Evolutionary conservation across 1,140 invertebrate species (phyloP).

Genomic region (Eriocheir sinensis): DNA sequence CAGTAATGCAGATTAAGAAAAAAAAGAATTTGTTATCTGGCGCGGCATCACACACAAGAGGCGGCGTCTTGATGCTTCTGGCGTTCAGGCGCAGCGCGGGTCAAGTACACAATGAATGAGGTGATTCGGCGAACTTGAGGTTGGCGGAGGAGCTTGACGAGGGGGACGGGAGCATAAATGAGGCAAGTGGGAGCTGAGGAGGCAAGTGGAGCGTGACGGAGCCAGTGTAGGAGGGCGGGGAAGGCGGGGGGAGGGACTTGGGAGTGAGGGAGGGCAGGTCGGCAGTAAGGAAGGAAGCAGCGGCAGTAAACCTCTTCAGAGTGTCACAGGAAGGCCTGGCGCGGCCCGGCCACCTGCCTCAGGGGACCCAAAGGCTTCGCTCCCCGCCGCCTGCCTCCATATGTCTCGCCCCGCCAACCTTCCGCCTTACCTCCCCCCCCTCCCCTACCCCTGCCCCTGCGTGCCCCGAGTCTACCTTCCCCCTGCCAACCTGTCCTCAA

Average conservation of each 20-base stretch:
- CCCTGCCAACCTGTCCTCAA: not conserved
- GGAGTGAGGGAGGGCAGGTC: too few species aligned
- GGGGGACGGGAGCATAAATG: not conserved
- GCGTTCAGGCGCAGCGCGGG: not conserved
- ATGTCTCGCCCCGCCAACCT: not conserved
- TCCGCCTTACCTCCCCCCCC: not conserved
- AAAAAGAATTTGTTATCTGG: too few species aligned
- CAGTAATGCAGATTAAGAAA: too few species aligned
- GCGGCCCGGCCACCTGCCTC: not conserved
- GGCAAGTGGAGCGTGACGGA: conserved; percentile 19
- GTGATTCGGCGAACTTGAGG: not conserved
- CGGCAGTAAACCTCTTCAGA: conserved; percentile 22
- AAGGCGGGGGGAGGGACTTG: too few species aligned
- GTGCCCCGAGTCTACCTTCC: not conserved
- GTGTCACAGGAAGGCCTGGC: conserved; percentile 7
- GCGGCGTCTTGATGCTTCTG: too few species aligned
- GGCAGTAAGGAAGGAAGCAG: not conserved
- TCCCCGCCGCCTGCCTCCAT: not conserved
- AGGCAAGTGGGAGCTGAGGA: conserved; percentile 12
- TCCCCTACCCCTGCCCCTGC: not conserved
- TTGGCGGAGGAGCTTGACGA: not conserved
- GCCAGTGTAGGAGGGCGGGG: not conserved
- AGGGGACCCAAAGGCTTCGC: not conserved
- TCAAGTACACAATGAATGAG: conserved; percentile 15
- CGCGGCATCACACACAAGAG: too few species aligned